Base-by-base conservation (phyloP, 64 coral and sea anemone species). In the Exaiptasia diaphana region DNA sequence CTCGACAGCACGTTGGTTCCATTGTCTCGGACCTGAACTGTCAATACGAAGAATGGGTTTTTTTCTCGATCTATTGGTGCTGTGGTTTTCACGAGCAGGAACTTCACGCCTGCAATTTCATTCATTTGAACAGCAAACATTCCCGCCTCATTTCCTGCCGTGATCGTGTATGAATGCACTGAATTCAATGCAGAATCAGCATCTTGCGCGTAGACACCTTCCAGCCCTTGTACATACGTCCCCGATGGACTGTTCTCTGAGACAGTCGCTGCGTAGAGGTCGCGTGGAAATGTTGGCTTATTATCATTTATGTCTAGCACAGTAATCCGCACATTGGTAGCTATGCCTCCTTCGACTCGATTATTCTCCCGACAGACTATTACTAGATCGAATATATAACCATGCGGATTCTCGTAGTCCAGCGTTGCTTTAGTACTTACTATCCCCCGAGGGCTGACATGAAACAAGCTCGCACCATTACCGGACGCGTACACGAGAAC, bases 301-400 rank as follows among this genome's bases (percentile, higher is more conserved):
- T 99, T 78, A 46, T 99, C 95, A 50, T 99, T 99, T 15, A 53
- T 53, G 64, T 99, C 95, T 12, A 92, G 62, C 10, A 99, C 75
- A 38, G 60, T 78, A 55, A 99, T 60, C 27, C 67, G 68, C 18
- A 99, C 62, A 21, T 82, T 77, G 23, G 52, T 67, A n/a, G 77
- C 87, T 48, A 52, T 68, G 10, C 83, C 85, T 23, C 79, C 80
- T 48, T 83, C 74, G 38, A 24, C 63, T 75, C 37, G 75, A 15
- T 68, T 62, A 45, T 84, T 81, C 76, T 88, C 73, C 38, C 88
- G 77, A 28, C 52, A 55, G 7, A 99, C 69, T 50, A 99, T 77
- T 64, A 91, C 68, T 52, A 99, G 75, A 68, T 88, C 81, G 73
- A 93, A 99, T 17, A 82, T 65, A 71, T 83, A 92, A 41, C 85